Conservation (phyloP, 2,888 invertebrate genomes). For the Habroteleia sp. region DNA sequence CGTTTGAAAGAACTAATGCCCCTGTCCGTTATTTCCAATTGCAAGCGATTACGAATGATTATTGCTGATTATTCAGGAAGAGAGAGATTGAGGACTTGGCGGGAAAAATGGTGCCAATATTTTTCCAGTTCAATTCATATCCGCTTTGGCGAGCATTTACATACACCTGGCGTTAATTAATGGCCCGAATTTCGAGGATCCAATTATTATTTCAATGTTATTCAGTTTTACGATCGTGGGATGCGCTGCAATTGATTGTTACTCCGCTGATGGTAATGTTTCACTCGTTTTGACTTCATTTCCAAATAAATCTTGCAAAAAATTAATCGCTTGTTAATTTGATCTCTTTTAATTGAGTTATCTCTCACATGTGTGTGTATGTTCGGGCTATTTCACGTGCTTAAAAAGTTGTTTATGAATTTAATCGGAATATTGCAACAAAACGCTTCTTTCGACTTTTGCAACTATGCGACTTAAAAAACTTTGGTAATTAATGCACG, state of each 20-base stretch:
- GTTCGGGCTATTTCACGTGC: no score
- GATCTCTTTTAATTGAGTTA: no score
- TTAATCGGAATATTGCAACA: no score
- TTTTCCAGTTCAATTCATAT: conserved; percentile 4
- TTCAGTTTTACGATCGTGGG: not conserved
- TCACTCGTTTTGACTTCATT: not conserved
- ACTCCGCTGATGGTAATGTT: not conserved
- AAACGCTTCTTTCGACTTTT: no score
- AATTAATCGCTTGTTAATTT: no score
- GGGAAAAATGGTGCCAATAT: conserved; percentile 3
- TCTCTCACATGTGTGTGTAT: no score
- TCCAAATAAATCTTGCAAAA: not conserved
- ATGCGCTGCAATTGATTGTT: not conserved
- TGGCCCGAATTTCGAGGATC: not conserved
- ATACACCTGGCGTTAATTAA: not conserved
- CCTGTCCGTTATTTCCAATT: conserved; percentile 46
- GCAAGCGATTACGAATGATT: conserved; percentile 45
- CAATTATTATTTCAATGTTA: not conserved
- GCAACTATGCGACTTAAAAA: no score
- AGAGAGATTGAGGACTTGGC: conserved; percentile 16
- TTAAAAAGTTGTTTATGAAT: no score
- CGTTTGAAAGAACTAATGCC: conserved; percentile 33
- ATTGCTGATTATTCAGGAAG: conserved; percentile 40
- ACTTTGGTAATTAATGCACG: no score
- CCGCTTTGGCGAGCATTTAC: not conserved